A percentile compares a stretch with the other conserved stretches of the same genome.
phyloP scores from a whole-genome alignment of 2,113 vertebrate species.

The Rutilus rutilus region DNA sequence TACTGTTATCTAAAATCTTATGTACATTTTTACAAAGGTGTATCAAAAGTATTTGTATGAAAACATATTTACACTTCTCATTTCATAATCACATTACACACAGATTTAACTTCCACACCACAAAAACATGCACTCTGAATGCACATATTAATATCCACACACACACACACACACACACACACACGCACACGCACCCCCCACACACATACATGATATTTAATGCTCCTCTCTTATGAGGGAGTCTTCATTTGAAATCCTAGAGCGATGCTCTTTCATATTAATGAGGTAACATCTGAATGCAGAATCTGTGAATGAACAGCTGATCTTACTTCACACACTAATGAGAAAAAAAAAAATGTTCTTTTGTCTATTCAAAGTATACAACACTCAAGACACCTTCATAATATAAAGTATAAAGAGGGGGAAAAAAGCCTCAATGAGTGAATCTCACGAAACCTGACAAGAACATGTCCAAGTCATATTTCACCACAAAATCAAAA shows the following conservation, averaged over 20 bases:
- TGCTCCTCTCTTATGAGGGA: conserved; percentile 20
- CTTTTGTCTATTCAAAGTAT: conserved; percentile 2
- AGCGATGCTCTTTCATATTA: conserved; percentile 15
- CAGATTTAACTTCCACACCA: conserved; percentile 47
- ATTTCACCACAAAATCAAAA: conserved; percentile 9
- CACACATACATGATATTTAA: conserved; percentile 24
- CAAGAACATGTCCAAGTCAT: neutral
- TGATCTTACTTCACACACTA: neutral
- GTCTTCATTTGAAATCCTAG: conserved; percentile 21
- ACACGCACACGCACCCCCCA: conserved; percentile 31
- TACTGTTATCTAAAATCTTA: conserved; percentile 81
- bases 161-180: conserved; percentile 43
- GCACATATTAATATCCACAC: conserved; percentile 23
- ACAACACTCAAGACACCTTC: neutral
- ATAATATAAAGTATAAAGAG: neutral
- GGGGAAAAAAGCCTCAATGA: neutral
- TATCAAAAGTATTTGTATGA: conserved; percentile 80
- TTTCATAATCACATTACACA: conserved; percentile 70
- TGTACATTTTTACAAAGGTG: conserved; percentile 79
- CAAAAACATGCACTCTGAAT: conserved; percentile 13
- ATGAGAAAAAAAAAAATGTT: neutral
- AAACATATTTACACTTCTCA: conserved; percentile 80
- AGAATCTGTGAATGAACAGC: conserved; percentile 27
- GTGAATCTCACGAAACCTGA: neutral
- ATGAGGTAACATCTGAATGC: conserved; percentile 27